These are phyloP conservation scores for Rhinopomastus cyanomelas DNA, from an alignment of 2,113 vertebrate species.

Conservation along the genomic window DNA sequence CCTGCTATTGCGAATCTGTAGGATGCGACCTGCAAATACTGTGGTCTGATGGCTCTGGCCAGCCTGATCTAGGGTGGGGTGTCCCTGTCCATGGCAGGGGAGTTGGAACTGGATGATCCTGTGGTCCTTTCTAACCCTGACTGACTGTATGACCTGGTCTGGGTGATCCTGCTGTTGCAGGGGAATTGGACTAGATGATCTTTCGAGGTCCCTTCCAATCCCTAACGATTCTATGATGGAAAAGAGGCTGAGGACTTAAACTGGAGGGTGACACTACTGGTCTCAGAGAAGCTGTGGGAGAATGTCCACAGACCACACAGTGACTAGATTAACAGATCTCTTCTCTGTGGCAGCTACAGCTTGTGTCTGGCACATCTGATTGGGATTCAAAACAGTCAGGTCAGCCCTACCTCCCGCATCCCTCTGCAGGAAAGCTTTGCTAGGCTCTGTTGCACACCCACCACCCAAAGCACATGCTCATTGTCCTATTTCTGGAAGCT, in stretches of 20 bases:
- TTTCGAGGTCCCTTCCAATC: too few relatives aligned
- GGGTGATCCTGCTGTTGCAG: too few relatives aligned
- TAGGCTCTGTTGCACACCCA: neutral
- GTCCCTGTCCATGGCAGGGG: too few relatives aligned
- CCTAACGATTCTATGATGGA: too few relatives aligned
- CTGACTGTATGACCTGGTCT: too few relatives aligned
- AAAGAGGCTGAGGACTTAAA: neutral
- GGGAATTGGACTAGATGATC: too few relatives aligned
- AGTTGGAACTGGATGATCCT: too few relatives aligned
- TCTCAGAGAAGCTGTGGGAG: neutral
- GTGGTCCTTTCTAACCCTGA: too few relatives aligned
- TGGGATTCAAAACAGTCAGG: neutral
- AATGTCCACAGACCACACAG: neutral
- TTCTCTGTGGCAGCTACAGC: neutral
- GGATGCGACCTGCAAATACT: too few relatives aligned
- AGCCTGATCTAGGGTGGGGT: too few relatives aligned
- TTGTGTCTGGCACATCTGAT: neutral
- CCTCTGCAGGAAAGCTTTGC: neutral
- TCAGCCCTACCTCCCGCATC: neutral
- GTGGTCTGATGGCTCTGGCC: too few relatives aligned
- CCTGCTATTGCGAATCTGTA: neutral
- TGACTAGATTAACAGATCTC: neutral
- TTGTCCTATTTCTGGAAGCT: neutral
- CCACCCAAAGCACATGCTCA: accelerated
- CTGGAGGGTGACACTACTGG: accelerated